Base-by-base conservation (phyloP, 2,888 invertebrate genomes). In the Chamaedrilus cognettii region DNA sequence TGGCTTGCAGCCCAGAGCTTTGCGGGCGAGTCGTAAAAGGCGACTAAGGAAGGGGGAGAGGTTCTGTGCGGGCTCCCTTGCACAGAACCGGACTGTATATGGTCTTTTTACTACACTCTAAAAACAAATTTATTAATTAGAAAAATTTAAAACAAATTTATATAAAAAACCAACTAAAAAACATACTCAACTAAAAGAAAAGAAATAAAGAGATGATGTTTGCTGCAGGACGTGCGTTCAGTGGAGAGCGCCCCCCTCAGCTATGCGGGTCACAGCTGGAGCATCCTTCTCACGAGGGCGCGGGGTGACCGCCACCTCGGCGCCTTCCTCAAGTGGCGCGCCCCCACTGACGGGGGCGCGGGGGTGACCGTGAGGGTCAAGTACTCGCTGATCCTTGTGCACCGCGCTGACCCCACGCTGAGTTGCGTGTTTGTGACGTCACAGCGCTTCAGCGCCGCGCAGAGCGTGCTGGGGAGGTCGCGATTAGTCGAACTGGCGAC, bases 261-360 rank as follows among this genome's bases (percentile, higher is more conserved):
- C 52, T 74, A 73, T 62, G 71, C 65, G 15, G 75, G 75, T 28
- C 74, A 75, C 26, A 28, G 63, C 15, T 75, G 75, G 75, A 65
- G 70, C n/a, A 31, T 75, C 5, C 72, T 74, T 57, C 69, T 69
- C 64, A 73, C 68, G 65, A 50, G 67, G 5, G 72, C 74, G 50
- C 55, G 55, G 15, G 74, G 74, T 28, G 72, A 75, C 28, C 58
- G 66, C n/a, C 67, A 70, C 52, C 51, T 72, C 28, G 75, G 75
- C 4, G 34, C 72, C 32, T 75, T 74, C 60, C 72, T 75, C 4
- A 75, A 75, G 60, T 73, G 74, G 73, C 49, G 65, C n/a, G 72
- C 74, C 60, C 34, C 32, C 11, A 34, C 58, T 0, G 73, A 73
- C 52, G 70, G 70, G 0, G 65, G 56, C 33, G 11, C 65, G 11